Evolutionary conservation across 2,113 vertebrate species (phyloP), one percentile per base, ranked within the genome.

Genomic region (Strigops habroptila): DNA sequence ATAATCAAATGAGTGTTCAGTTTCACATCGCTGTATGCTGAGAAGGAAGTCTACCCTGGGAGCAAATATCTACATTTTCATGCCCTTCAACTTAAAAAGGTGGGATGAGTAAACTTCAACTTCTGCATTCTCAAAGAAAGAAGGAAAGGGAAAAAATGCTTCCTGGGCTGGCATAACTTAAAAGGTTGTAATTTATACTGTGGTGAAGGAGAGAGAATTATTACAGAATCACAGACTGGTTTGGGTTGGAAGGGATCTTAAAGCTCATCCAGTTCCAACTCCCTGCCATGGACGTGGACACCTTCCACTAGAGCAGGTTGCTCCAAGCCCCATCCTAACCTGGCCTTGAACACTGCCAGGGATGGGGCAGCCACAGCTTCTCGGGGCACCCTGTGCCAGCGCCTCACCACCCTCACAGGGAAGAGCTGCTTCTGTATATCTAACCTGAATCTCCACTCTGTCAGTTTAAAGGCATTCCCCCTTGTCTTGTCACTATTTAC

Each of bases 1-100:
- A 62, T 82, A 95, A 92, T 91, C 88, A 87, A 93, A 94, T 83
- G 83, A 93, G 57, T 65, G 41, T 73, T 94, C 6, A 2, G 52
- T 94, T 96, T 96, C 89, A 62, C 41, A 48, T 89, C 89, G 84
- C 62, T 69, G 46, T 73, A 35, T 90, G 90, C 85, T 92, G 86
- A 81, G 88, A 93, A 88, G 65, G 86, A 94, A 94, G 55, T 14
- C 55, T 81, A 60, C 25, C 65, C 64, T 69, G 74, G 77, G 92
- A 96, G 79, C 31, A 87, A 95, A 79, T 89, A 80, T 39, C 83
- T 95, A 48, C 57, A 53, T 86, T 85, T 91, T 63, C 49, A 19
- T 12, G 28, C 89, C 48, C 80, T 93, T 93, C 92, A 90, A 33
- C 17, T 46, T 86, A 65, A 92, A 91, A 88, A 82, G 8, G 15